Base-by-base conservation (phyloP, 2,888 invertebrate species). In the Ptychoptera albimana region DNA sequence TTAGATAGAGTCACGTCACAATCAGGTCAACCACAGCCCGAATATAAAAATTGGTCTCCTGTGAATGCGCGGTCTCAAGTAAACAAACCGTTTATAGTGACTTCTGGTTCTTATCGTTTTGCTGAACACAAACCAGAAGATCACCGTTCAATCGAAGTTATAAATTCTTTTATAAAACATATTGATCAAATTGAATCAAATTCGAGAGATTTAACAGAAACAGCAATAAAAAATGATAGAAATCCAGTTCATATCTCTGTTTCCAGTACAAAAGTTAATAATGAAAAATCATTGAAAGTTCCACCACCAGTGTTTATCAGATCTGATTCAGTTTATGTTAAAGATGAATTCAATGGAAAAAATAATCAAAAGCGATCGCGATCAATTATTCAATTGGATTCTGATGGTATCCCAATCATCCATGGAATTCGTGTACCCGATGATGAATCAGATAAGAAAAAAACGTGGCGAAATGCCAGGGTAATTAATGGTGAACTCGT, bases 401-500 rank as follows among this genome's bases (percentile, higher is more conserved):
- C 70, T 7, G 82, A 83, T 53, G 82, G 82, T 0, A 80, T 83
- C 23, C 84, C 86, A 1, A 76, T 87, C 42, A 81, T 91, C 39
- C 82, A 85, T 43, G 86, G 86, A 0, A 74, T 83, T 1, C 73
- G 88, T 46, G 79, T 86, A 36, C 88, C 88, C 0, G 89, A 91
- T 56, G 83, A 86, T 51, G 82, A 83, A 45, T 78, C 79, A 41
- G 85, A 86, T 55, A 79, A 78, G 50, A 63, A 58, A 32, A 82
- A 83, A 58, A 81, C 79, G 0, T 89, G 88, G 88, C 72, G 89
- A 44, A 89, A 89, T 61, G 89, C 88, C 1, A 71, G 88, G 50
- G 87, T 89, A 11, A 83, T 89, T 39, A 87, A 89, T 56, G 84
- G 85, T 44, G 78, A 84, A 59, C 63, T 89, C 42, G 70, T 82